A percentile compares a stretch with the other conserved stretches of the same genome.
Conservation (phyloP, 2,113 vertebrate genomes). For the Vulpes vulpes region DNA sequence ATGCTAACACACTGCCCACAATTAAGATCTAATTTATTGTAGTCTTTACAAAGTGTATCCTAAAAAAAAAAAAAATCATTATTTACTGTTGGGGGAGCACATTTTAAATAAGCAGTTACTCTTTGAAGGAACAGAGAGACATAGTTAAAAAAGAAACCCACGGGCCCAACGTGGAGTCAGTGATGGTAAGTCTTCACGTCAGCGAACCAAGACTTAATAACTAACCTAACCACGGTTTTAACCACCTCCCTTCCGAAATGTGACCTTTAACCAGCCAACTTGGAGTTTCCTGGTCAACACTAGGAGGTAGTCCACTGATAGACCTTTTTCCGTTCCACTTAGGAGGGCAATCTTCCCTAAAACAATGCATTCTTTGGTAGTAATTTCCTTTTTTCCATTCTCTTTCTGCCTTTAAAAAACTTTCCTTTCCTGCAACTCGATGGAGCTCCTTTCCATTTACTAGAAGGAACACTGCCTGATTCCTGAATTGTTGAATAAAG, state of each 20-base stretch:
- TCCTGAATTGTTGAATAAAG: neutral
- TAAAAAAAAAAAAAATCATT: neutral
- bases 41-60: slow-evolving; percentile 4
- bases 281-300: neutral
- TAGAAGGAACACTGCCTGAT: neutral
- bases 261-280: neutral
- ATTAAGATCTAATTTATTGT: slow-evolving; percentile 60
- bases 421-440: neutral
- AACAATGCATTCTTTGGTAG: neutral
- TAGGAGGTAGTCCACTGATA: neutral
- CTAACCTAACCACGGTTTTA: neutral
- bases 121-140: neutral
- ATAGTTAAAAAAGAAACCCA: neutral
- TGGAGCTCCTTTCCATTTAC: neutral
- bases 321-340: neutral
- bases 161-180: neutral
- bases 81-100: neutral
- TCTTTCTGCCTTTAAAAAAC: neutral
- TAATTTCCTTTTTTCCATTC: neutral
- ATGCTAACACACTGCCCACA: slow-evolving; percentile 52
- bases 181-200: neutral
- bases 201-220: neutral
- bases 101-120: neutral
- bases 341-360: neutral
- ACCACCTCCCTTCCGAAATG: neutral